Conservation (phyloP, 2,113 vertebrate species). For the Jacana jacana region DNA sequence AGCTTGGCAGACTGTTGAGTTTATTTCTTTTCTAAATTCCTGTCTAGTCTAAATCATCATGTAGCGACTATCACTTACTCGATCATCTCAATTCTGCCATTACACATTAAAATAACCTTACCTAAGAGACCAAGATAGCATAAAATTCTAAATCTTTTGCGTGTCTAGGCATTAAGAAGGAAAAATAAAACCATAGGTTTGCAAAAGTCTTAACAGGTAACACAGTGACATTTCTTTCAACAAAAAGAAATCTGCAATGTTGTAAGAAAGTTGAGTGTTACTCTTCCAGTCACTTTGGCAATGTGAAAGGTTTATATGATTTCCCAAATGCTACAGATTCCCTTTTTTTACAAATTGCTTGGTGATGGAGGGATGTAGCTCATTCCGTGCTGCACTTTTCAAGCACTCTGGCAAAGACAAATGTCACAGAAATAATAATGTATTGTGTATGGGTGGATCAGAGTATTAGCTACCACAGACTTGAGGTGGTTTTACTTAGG, state of each 20-base stretch:
- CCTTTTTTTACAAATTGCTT: neutral
- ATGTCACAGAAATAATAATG: neutral
- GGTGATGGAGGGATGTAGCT: neutral
- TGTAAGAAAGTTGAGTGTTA: neutral
- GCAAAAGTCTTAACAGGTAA: neutral
- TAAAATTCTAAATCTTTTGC: neutral
- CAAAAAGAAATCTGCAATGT: neutral
- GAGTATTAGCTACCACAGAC: neutral
- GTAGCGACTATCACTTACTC: neutral
- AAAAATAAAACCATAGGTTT: neutral
- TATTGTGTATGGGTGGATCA: neutral
- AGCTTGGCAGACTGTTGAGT: neutral
- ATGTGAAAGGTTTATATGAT: neutral
- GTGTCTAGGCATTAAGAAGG: neutral
- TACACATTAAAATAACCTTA: neutral
- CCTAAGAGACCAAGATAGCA: neutral
- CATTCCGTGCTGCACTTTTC: neutral
- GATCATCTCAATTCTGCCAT: neutral
- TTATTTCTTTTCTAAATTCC: slow-evolving; percentile 4
- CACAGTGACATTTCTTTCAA: neutral
- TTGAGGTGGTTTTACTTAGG: neutral
- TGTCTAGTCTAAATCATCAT: neutral
- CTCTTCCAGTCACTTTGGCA: neutral
- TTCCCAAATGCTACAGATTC: neutral
- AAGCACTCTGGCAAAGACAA: neutral